Evolutionary conservation across 2,888 invertebrate genomes (phyloP).

Genomic region (Dione vanillae): DNA sequence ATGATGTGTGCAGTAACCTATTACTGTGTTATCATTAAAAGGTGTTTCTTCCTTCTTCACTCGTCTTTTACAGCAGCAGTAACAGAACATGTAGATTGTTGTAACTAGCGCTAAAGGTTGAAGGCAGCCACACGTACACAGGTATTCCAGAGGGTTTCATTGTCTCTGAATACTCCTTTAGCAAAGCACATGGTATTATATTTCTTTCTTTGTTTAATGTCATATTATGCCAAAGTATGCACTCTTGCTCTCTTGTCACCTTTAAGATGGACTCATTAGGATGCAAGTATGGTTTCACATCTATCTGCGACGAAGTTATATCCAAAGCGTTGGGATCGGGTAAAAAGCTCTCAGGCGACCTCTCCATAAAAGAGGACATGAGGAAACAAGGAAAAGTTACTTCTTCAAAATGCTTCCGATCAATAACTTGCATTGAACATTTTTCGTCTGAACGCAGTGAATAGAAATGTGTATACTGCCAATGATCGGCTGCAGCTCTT

Average conservation of each 20-base stretch:
- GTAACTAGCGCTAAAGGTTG: constrained; percentile 61
- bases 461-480: constrained; percentile 60
- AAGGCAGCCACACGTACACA: constrained; percentile 73
- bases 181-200: constrained; percentile 66
- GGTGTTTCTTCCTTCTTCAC: constrained; percentile 57
- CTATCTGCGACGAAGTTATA: constrained; percentile 64
- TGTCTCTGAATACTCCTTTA: constrained; percentile 70
- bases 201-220: constrained; percentile 62
- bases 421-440: constrained; percentile 72
- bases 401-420: constrained; percentile 66
- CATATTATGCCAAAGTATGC: constrained; percentile 73
- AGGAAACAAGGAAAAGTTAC: constrained; percentile 71
- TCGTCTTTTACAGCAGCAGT: constrained; percentile 62
- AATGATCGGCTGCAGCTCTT: constrained; percentile 59
- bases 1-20: constrained; percentile 41
- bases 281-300: constrained; percentile 62
- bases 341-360: constrained; percentile 51
- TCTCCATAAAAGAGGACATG: constrained; percentile 72
- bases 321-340: constrained; percentile 59
- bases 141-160: constrained; percentile 69
- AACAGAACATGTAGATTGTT: constrained; percentile 61
- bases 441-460: constrained; percentile 60
- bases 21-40: constrained; percentile 48
- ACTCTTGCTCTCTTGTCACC: constrained; percentile 66
- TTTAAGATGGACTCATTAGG: constrained; percentile 57